phyloP scores from a whole-genome alignment of 2,888 invertebrate species.

The Busseola fusca region DNA sequence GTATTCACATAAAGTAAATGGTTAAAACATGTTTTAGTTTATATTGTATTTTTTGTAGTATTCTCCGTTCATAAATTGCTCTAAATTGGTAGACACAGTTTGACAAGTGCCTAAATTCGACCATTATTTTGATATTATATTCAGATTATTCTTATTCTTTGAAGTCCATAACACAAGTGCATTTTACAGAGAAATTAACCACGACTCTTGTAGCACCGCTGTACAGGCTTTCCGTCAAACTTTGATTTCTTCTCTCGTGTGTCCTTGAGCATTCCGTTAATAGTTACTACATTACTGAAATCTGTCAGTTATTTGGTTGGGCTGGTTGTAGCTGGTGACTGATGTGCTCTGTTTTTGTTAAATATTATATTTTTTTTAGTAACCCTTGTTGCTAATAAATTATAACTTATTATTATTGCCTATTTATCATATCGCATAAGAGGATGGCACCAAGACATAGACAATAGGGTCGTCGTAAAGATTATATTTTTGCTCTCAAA shows the following conservation, averaged over 20 bases:
- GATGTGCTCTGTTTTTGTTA: background rate
- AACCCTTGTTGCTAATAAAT: background rate
- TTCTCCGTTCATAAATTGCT: background rate
- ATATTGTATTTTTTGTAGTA: background rate
- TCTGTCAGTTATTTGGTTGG: background rate
- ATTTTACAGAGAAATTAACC: background rate
- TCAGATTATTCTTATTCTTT: background rate
- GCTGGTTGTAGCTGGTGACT: background rate
- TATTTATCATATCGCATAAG: background rate
- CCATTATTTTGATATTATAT: background rate
- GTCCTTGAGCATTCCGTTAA: background rate
- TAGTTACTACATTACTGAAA: background rate
- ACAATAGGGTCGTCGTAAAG: background rate
- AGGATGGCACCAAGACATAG: background rate
- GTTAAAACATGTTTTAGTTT: background rate
- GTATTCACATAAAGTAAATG: too few species aligned
- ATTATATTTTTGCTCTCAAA: constrained; percentile 4
- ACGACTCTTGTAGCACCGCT: background rate
- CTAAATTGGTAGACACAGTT: background rate
- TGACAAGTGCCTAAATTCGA: too few species aligned
- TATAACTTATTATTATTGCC: background rate
- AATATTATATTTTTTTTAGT: background rate
- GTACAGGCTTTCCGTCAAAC: background rate
- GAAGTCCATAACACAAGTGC: background rate
- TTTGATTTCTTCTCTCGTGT: background rate